Evolutionary conservation across 92 coral and sea anemone genomes (phyloP), one percentile per base, ranked within the genome.

Genomic region (Bergia puertoricense): DNA sequence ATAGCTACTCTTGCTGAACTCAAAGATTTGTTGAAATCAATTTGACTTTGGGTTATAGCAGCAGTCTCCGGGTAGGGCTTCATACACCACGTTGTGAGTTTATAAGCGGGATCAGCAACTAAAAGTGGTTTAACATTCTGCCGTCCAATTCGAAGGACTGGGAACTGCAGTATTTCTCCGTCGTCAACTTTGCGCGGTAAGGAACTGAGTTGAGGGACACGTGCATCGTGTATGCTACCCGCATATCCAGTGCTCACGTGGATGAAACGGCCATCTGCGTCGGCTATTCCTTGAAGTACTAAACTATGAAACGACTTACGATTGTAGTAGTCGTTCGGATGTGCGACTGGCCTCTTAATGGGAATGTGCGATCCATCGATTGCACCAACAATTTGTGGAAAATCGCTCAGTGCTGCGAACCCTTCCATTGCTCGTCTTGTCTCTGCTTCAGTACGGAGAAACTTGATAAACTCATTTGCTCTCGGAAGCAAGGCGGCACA

Each of bases 331-430:
- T 76, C 88, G 23, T 91, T 91, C 9, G 88, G 50, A 22, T 88
- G 72, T 13, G 81, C 72, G 0, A 74, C 74, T 38, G 93, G 86
- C 68, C 81, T 86, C 44, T 37, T 76, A 8, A 91, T 91, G 2
- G 84, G 91, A n/a, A 88, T 88, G 72, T 91, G 93, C 0, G 93
- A 86, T 16, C 90, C 90, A 76, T 91, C 90, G 14, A 91, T 73
- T 1, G 92, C 92, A 22, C 92, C 92, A 40, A 90, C 92, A 59
- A 89, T 88, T 66, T 87, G 90, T 45, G 92, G 93, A 76, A 91
- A 91, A 14, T 62, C 73, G 46, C 93, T 91, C 0, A 90, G 67
- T 22, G 80, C 89, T 90, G 86, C 83, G 51, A 90, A 90, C n/a
- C 72, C 90, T 18, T 86, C 77, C 59, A 80, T 81, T 59, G 88